Evolutionary conservation across 1,140 invertebrate species (phyloP), one percentile per base, ranked within the genome.

Genomic region (Hirudo medicinalis): DNA sequence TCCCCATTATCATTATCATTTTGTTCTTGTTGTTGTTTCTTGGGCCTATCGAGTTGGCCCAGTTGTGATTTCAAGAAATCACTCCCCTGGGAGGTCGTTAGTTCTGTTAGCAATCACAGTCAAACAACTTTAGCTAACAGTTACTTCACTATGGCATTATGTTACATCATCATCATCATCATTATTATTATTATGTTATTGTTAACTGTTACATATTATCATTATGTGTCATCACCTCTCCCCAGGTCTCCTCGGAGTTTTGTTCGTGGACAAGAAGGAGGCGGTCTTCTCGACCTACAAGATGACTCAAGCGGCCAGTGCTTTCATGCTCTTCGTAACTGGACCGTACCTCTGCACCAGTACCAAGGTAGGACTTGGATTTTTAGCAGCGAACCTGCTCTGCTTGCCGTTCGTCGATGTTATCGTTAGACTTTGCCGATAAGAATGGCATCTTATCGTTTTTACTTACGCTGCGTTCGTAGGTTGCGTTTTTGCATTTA

Each of bases 261-360:
- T 79, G 43, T 80, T 80, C 67, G 71, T 72, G 15, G 73, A 77
- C 27, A 73, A 76, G 43, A 76, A 75, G 27, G 79, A 80, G 63
- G 75, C 78, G 49, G 79, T 77, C 13, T 79, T 77, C 72, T 75
- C 78, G 9, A 49, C 66, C 11, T 40, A 60, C 55, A 74, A 73
- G 69, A 73, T 74, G 72, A 54, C 55, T 20, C 74, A 74, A 53
- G 53, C 74, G 54, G 55, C 69, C 20, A 68, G 54, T n/a, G 67
- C 68, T 15, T 57, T 68, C n/a, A 20, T 63, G 6, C 53, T 74
- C 22, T 74, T 74, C 53, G 55, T 67, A 0, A 54, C 68, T 20
- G 63, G 72, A 8, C 72, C 54, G 67, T 74, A 72, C 69, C 43
- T 73, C 36, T 72, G 72, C 60, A 73, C 71, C 15, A 57, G 43